Conservation (phyloP, 2,888 invertebrate genomes). For the Crocallis elinguaria region DNA sequence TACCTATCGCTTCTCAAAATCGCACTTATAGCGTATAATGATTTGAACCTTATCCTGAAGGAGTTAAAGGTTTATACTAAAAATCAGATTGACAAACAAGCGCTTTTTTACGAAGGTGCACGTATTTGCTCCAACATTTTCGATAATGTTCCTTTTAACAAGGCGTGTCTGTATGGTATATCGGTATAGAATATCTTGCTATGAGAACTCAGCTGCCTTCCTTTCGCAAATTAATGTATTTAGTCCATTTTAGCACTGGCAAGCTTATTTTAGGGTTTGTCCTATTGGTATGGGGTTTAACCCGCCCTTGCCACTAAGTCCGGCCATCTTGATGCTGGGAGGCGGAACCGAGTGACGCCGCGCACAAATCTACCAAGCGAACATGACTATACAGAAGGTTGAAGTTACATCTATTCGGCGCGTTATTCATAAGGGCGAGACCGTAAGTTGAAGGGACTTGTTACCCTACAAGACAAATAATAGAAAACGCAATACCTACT, state of each 20-base stretch:
- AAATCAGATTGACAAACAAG: background rate
- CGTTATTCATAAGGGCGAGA: background rate
- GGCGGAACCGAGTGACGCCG: conserved; percentile 64
- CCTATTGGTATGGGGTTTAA: conserved; percentile 17
- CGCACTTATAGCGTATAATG: background rate
- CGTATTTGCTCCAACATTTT: no score
- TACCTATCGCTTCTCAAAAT: background rate
- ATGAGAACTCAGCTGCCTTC: background rate
- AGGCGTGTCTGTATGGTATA: no score
- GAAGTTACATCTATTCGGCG: background rate
- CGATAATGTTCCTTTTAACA: no score
- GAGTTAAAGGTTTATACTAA: background rate
- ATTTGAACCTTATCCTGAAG: background rate
- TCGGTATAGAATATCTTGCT: no score
- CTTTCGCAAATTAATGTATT: background rate
- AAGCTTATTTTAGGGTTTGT: conserved; percentile 8
- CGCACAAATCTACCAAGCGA: conserved; percentile 61
- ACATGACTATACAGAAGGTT: conserved; percentile 45
- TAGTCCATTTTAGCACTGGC: conserved; percentile 6
- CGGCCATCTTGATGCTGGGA: conserved; percentile 53
- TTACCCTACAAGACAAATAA: no score
- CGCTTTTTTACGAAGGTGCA: no score
- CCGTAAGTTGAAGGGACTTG: background rate
- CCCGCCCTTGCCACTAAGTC: conserved; percentile 35
- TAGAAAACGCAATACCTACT: no score